Percentiles rank a stretch among this genome's conserved stretches.
Conservation (phyloP, 2,113 vertebrate species). For the Coturnix japonica region DNA sequence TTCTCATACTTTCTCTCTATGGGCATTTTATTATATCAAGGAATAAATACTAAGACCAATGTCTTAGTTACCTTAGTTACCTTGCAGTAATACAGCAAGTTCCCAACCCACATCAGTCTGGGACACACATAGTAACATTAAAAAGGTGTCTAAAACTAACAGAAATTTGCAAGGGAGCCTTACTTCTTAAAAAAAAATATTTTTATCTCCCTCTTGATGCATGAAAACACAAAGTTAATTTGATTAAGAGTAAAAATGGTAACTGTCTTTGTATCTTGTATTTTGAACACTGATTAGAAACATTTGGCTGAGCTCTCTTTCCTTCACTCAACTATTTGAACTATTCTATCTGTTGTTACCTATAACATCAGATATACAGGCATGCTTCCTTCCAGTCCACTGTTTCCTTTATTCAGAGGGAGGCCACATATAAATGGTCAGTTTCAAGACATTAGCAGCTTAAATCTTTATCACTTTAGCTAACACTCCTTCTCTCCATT, state of each 20-base stretch:
- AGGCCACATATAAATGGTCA: neutral
- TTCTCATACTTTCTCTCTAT: neutral
- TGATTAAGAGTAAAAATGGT: neutral
- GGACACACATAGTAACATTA: neutral
- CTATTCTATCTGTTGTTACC: neutral
- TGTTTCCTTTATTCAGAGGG: neutral
- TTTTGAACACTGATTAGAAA: neutral
- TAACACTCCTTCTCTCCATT: conserved; percentile 18
- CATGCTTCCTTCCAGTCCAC: neutral
- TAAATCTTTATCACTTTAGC: neutral
- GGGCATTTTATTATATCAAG: neutral
- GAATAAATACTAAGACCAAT: neutral
- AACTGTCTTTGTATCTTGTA: neutral
- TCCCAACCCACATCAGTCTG: neutral
- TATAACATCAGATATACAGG: neutral
- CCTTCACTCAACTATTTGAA: neutral
- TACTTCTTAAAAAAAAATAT: neutral
- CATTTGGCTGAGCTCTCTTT: neutral
- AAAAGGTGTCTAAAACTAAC: neutral
- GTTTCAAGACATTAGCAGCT: neutral
- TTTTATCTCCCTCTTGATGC: neutral
- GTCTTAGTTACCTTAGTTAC: neutral
- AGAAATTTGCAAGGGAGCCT: neutral
- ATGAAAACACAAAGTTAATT: neutral
- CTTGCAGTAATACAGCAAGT: neutral